phyloP scores from a whole-genome alignment of 2,797 vertebrate species.

The Urosaurus nigricauda region DNA sequence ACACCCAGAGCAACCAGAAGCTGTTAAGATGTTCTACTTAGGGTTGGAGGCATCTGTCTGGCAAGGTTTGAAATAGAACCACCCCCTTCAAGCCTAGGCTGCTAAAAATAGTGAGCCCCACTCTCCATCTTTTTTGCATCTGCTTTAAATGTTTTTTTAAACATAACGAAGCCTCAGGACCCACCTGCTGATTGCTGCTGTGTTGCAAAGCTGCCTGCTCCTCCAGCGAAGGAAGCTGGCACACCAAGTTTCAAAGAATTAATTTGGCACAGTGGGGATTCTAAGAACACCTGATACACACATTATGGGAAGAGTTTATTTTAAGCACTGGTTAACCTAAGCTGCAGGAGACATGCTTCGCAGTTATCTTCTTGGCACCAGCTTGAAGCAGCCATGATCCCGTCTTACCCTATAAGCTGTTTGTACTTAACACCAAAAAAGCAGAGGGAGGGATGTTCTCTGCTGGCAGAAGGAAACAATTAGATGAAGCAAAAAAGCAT shows the following conservation, averaged over 20 bases:
- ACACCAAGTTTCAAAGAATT: background rate
- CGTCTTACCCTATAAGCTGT: slow-evolving; percentile 23
- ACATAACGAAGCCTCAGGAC: background rate
- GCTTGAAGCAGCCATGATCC: background rate
- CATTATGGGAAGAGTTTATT: slow-evolving; percentile 28
- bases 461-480: slow-evolving; percentile 29
- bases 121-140: fast-evolving
- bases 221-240: slow-evolving; percentile 16
- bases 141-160: background rate
- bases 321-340: slow-evolving; percentile 30
- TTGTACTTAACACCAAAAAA: slow-evolving; percentile 23
- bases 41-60: background rate
- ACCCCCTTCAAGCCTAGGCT: fast-evolving
- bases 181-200: background rate
- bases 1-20: background rate
- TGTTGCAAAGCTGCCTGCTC: background rate
- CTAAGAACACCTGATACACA: slow-evolving; percentile 1
- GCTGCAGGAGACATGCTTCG: background rate
- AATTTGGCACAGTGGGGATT: slow-evolving; percentile 30
- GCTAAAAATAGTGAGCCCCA: background rate
- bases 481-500: background rate
- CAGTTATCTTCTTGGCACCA: background rate
- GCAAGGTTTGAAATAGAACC: background rate
- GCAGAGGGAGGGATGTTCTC: background rate
- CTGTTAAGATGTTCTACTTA: background rate